Conservation (phyloP, 2,888 invertebrate genomes). For the Caenorhabditis zanzibari region DNA sequence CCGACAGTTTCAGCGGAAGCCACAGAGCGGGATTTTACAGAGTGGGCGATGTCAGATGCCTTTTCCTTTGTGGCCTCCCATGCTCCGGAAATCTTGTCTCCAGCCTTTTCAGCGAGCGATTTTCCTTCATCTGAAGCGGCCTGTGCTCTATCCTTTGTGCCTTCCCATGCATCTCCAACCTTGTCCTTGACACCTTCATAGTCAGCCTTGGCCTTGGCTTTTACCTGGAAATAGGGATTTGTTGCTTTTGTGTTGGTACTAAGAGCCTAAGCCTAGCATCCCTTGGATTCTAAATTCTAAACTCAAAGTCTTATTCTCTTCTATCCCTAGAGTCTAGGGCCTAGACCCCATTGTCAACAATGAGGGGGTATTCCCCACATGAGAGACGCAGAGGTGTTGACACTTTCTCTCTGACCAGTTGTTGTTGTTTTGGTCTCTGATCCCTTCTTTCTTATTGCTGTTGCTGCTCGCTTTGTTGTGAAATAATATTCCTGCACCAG, state of each 20-base stretch:
- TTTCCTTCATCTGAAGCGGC: conserved; percentile 12
- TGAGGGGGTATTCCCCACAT: conserved; percentile 6
- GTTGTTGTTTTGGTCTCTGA: conserved; percentile 23
- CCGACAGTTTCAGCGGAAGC: conserved; percentile 1
- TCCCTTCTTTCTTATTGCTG: not conserved
- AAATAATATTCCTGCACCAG: not conserved
- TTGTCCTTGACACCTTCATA: conserved; percentile 12
- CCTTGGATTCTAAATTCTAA: too few relatives aligned
- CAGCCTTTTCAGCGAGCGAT: conserved; percentile 8
- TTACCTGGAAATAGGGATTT: not conserved
- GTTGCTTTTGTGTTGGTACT: too few relatives aligned
- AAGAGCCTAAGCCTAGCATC: too few relatives aligned
- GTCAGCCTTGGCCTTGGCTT: not conserved
- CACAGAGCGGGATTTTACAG: conserved; percentile 21
- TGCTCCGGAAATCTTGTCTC: conserved; percentile 36
- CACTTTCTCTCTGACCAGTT: too few relatives aligned
- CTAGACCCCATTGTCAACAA: not conserved
- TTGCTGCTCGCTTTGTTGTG: too few relatives aligned
- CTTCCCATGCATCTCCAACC: conserved; percentile 17
- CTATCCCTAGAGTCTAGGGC: not conserved
- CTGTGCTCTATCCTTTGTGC: conserved; percentile 14
- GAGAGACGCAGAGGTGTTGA: conserved; percentile 19
- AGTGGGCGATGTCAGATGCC: conserved; percentile 37
- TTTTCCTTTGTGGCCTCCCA: conserved; percentile 21
- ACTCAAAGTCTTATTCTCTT: too few relatives aligned